phyloP scores from a whole-genome alignment of 2,113 vertebrate genomes.

The Ochotona curzoniae region DNA sequence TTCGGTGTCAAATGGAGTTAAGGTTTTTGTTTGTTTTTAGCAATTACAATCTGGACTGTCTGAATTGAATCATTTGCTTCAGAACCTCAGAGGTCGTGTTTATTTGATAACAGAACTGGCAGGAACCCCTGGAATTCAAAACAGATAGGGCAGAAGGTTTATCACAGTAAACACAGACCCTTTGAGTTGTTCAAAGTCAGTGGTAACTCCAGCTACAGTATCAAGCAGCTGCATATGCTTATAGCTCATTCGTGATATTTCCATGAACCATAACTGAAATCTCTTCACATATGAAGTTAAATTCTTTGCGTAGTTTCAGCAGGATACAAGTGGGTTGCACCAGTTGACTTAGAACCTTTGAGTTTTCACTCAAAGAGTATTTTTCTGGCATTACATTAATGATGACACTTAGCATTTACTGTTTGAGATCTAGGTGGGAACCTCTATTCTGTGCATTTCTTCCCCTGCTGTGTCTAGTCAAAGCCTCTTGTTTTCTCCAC shows the following conservation, averaged over 20 bases:
- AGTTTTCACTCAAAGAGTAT: neutral
- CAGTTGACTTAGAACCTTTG: neutral
- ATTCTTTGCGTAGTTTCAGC: neutral
- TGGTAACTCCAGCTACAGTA: neutral
- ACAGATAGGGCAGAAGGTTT: neutral
- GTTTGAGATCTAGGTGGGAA: neutral
- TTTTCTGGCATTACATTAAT: neutral
- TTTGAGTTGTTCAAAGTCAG: neutral
- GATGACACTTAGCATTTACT: neutral
- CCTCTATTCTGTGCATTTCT: neutral
- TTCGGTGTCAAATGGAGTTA: neutral
- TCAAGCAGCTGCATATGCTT: neutral
- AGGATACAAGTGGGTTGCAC: neutral
- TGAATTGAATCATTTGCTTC: neutral
- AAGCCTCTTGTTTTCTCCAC: conserved; percentile 47
- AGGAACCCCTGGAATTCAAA: neutral
- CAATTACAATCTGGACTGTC: neutral
- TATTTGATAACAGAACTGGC: neutral
- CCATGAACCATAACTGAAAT: neutral
- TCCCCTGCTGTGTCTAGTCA: neutral
- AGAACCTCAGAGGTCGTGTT: neutral
- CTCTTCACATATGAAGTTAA: neutral
- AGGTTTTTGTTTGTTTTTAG: neutral
- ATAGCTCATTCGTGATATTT: neutral
- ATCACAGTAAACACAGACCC: neutral